Evolutionary conservation across 1,140 invertebrate genomes (phyloP).

Genomic region (Manduca sexta): DNA sequence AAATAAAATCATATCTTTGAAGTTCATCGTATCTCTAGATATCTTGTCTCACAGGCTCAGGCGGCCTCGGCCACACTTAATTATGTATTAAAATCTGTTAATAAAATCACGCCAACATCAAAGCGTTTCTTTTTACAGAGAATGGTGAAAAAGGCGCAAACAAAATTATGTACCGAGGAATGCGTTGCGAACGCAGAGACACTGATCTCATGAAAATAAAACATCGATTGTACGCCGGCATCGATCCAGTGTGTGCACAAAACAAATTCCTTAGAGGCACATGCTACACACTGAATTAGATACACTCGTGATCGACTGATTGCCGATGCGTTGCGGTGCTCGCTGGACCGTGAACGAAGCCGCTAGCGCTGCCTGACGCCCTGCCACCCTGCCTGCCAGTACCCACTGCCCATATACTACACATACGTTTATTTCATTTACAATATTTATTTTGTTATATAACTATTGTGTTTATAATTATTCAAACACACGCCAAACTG

Average conservation of each 20-base stretch:
- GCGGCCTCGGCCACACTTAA: slow-evolving; percentile 3
- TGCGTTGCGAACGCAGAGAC: slow-evolving; percentile 45
- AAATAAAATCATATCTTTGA: slow-evolving; percentile 14
- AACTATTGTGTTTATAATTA: too few relatives aligned
- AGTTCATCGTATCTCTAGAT: slow-evolving; percentile 3
- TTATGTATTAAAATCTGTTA: slow-evolving; percentile 8
- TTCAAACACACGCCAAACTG: too few relatives aligned
- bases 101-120: slow-evolving; percentile 33
- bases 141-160: slow-evolving; percentile 41
- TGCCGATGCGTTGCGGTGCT: slow-evolving; percentile 31
- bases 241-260: slow-evolving; percentile 41
- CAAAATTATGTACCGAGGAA: slow-evolving; percentile 45
- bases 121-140: slow-evolving; percentile 33
- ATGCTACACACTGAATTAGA: slow-evolving; percentile 61
- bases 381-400: not conserved
- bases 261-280: slow-evolving; percentile 64
- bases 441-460: too few relatives aligned
- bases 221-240: slow-evolving; percentile 40
- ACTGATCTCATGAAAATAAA: slow-evolving; percentile 59
- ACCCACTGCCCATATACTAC: too few relatives aligned
- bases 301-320: slow-evolving; percentile 57
- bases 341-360: slow-evolving; percentile 44
- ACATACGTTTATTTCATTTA: too few relatives aligned
- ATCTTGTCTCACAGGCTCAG: slow-evolving; percentile 8
- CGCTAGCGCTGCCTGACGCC: slow-evolving; percentile 6